Conservation (phyloP, 2,888 invertebrate genomes). For the Diabrotica balteata region DNA sequence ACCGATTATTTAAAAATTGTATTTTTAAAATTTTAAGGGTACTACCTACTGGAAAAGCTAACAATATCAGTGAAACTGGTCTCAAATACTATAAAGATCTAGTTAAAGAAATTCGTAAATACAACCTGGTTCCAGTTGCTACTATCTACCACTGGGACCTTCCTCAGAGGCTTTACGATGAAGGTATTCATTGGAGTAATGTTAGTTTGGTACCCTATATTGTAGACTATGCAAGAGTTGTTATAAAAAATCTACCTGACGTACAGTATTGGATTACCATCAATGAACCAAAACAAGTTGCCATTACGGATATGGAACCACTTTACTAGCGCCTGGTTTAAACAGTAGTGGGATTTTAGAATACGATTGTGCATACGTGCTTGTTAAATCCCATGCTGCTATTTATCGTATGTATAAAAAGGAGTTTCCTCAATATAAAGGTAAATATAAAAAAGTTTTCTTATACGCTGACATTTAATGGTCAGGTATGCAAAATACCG, state of each 20-base stretch:
- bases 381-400: slow-evolving; percentile 72
- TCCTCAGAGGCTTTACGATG: slow-evolving; percentile 51
- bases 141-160: slow-evolving; percentile 49
- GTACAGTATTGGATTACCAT: slow-evolving; percentile 70
- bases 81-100: slow-evolving; percentile 37
- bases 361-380: slow-evolving; percentile 70
- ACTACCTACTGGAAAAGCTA: slow-evolving; percentile 66
- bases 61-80: slow-evolving; percentile 60
- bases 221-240: slow-evolving; percentile 65
- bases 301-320: slow-evolving; percentile 63
- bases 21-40: slow-evolving; percentile 39
- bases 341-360: slow-evolving; percentile 66
- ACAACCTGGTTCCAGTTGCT: slow-evolving; percentile 42
- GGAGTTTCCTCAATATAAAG: slow-evolving; percentile 60
- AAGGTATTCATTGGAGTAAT: slow-evolving; percentile 69
- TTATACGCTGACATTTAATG: neutral
- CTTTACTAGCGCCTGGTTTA: slow-evolving; percentile 63
- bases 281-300: slow-evolving; percentile 64
- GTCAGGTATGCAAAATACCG: neutral
- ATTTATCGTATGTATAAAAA: slow-evolving; percentile 70
- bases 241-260: slow-evolving; percentile 55
- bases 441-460: slow-evolving; percentile 33
- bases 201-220: slow-evolving; percentile 67
- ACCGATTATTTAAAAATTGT: too few species aligned
- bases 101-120: slow-evolving; percentile 10